Percentiles rank a stretch among this genome's conserved stretches.
Evolutionary conservation across 2,113 vertebrate genomes (phyloP).

Genomic region (Sapayoa aenigma): DNA sequence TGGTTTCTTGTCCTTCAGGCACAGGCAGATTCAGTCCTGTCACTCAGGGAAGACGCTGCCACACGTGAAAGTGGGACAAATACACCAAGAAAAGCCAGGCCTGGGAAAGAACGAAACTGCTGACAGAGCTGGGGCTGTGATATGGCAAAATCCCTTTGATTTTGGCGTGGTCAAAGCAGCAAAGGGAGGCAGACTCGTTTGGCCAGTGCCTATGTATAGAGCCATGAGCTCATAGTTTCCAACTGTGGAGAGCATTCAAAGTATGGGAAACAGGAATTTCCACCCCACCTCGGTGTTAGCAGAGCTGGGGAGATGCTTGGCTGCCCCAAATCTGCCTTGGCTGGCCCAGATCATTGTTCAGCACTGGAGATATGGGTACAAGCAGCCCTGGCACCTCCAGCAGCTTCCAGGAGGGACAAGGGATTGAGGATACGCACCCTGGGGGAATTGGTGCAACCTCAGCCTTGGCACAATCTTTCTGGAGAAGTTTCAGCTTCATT

Average conservation of each 20-base stretch:
- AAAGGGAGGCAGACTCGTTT: neutral
- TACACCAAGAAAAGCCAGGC: neutral
- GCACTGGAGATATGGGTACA: neutral
- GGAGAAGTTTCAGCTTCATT: neutral
- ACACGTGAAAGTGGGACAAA: neutral
- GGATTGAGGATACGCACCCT: neutral
- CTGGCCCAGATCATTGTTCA: neutral
- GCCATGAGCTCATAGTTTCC: neutral
- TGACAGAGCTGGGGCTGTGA: neutral
- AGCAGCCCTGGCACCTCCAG: neutral
- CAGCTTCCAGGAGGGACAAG: neutral
- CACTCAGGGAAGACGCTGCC: neutral
- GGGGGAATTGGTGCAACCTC: neutral
- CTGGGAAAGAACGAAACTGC: neutral
- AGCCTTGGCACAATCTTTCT: neutral
- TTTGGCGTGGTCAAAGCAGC: neutral
- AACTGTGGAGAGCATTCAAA: neutral
- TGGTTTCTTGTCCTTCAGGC: neutral
- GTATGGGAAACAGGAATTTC: slow-evolving; percentile 35
- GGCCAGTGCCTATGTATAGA: slow-evolving; percentile 28
- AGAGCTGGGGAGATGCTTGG: neutral
- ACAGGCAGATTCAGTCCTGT: neutral
- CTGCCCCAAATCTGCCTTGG: neutral
- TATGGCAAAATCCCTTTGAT: neutral
- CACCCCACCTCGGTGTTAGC: neutral